Base-by-base conservation (phyloP, 2,888 invertebrate species). In the Ectemnius lituratus region DNA sequence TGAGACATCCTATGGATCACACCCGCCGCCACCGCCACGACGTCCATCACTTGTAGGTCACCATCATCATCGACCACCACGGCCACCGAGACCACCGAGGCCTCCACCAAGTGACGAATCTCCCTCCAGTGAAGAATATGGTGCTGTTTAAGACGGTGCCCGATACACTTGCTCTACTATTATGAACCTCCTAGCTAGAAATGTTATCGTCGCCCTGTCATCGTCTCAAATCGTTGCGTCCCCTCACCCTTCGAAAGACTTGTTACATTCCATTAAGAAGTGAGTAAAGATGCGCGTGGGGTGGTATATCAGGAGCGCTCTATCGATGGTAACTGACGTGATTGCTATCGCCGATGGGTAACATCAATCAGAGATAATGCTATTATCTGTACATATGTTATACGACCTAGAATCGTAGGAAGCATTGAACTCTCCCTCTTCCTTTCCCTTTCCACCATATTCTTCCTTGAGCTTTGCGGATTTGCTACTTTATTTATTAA, bases 11-110 rank as follows among this genome's bases (percentile, higher is more conserved):
- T 91, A 90, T 72, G 86, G 88, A n/a, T 83, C 81, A 90, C 85
- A 93, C 91, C 86, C 93, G 89, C 82, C 93, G 89, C 80, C 93
- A 90, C 52, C 52, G 0, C 52, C 52, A 16, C 14, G 52, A 6
- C 52, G 52, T 5, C 52, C 52, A 16, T 14, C n/a, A 14, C 14
- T 52, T 13, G 52, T 52, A 4, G 16, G n/a, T 16, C 37, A 37
- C 37, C 52, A 52, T 52, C 52, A 52, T 52, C 52, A 52, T 14
- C 52, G 52, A 11, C 52, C 52, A 16, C n/a, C n/a, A 16, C 84
- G 88, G 78, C 88, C 89, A 67, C 89, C 87, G 27, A 86, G 89
- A 66, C 89, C 89, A 14, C 84, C 87, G 1, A 86, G 89, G 68
- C 87, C 89, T 45, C 87, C 90, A 61, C 87, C 88, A 52, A 90